phyloP scores from a whole-genome alignment of 1,140 invertebrate species.

The Drosophila kohkoa region DNA sequence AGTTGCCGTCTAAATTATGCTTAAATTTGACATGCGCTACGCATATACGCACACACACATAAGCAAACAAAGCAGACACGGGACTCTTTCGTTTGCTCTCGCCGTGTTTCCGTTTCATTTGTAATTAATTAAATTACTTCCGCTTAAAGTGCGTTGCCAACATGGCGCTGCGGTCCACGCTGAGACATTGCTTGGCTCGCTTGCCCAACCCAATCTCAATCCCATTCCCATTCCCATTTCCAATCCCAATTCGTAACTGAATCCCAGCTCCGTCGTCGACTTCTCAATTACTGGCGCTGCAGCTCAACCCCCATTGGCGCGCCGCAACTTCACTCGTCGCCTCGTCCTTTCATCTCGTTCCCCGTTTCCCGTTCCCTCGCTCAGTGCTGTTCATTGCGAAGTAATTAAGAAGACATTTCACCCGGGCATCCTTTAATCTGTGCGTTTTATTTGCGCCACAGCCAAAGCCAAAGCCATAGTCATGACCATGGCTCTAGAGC shows the following conservation, averaged over 20 bases:
- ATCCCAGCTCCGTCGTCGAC: constrained; percentile 62
- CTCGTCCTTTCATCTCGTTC: background rate
- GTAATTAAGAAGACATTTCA: constrained; percentile 84
- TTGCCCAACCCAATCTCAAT: constrained; percentile 33
- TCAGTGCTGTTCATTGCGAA: constrained; percentile 78
- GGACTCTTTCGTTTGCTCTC: constrained; percentile 36
- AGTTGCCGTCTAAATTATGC: constrained; percentile 35
- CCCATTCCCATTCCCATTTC: background rate
- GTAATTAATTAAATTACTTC: constrained; percentile 85
- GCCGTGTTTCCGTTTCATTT: constrained; percentile 82
- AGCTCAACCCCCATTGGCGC: constrained; percentile 24
- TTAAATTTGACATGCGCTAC: constrained; percentile 41
- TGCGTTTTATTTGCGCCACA: constrained; percentile 80
- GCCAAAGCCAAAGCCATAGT: background rate
- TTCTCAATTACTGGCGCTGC: constrained; percentile 71
- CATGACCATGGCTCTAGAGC: constrained; percentile 1
- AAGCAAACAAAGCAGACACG: constrained; percentile 16
- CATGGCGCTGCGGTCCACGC: constrained; percentile 41
- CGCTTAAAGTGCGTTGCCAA: constrained; percentile 76
- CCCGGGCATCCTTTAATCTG: constrained; percentile 84
- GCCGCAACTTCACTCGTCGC: constrained; percentile 14
- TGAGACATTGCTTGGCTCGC: constrained; percentile 16
- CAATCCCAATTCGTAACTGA: constrained; percentile 41
- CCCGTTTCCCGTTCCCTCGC: background rate
- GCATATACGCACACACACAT: constrained; percentile 11